Percentiles rank a stretch among this genome's conserved stretches.
phyloP scores from a whole-genome alignment of 1,140 invertebrate genomes.

The Camponotus vicinus region DNA sequence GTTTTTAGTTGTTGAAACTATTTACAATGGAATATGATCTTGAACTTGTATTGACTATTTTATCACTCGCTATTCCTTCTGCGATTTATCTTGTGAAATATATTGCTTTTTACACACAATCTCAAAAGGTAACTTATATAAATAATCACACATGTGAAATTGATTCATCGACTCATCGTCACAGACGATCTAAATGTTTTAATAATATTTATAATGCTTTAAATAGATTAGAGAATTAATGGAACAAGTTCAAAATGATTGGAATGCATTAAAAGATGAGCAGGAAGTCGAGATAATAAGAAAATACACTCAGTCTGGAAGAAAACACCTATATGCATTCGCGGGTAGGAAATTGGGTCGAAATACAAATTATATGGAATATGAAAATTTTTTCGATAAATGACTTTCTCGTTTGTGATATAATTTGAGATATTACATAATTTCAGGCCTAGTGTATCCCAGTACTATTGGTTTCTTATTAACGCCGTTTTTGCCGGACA shows the following conservation, averaged over 20 bases:
- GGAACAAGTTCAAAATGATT: conserved; percentile 39
- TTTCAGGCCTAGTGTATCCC: conserved; percentile 20
- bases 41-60: conserved; percentile 6
- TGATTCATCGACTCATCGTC: not conserved
- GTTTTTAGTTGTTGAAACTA: conserved; percentile 38
- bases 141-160: not conserved
- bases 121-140: conserved; percentile 15
- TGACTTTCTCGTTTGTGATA: not conserved
- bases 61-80: conserved; percentile 2
- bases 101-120: conserved; percentile 29
- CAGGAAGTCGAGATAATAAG: conserved; percentile 42
- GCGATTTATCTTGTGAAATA: conserved; percentile 41
- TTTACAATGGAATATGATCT: conserved; percentile 39
- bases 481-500: conserved; percentile 13
- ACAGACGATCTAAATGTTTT: not conserved
- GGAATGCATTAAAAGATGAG: conserved; percentile 15
- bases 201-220: not conserved
- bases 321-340: conserved; percentile 12
- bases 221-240: conserved; percentile 46
- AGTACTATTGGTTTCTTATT: not conserved
- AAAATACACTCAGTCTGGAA: not conserved
- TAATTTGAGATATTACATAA: not conserved
- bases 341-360: conserved; percentile 18
- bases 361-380: not conserved
- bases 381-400: not conserved